Evolutionary conservation across 2,113 vertebrate species (phyloP), one percentile per base, ranked within the genome.

Genomic region (Sinocyclocheilus anophthalmus): DNA sequence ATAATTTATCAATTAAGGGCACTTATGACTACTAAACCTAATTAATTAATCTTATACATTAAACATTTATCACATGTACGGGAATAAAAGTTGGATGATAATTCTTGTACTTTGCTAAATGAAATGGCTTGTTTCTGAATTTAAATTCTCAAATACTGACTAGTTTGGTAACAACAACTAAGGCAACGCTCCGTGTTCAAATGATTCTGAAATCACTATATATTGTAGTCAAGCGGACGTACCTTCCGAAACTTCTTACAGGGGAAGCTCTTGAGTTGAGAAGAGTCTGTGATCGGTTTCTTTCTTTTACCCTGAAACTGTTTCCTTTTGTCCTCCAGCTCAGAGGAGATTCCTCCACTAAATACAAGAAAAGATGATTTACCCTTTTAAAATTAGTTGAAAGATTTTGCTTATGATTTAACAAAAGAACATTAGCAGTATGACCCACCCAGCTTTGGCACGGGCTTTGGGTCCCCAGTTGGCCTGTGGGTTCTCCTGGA

Each of bases 381-480:
- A 73, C 10, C 76, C 39, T 53, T 53, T 83, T 26, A 83, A 22
- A 6, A 42, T 11, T 2, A 30, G 22, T 4, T n/a, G 0, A 18
- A 22, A 48, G 39, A 48, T 24, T 76, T 18, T 50, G 8, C 13
- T 4, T 22, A 37, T n/a, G 18, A 20, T 18, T 85, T 53, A 37
- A 33, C 6, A 14, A n/a, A 33, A 42, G 57, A 12, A 16, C 14
- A 11, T 10, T 2, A 30, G 11, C 5, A 61, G 77, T n/a, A 11
- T 61, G 55, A n/a, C 91, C 92, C 89, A 97, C 97, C 96, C 91
- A 0, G 95, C 88, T 85, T 94, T 96, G 76, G 97, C 97, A 0
- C 95, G 94, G 53, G 97, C 95, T 90, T 97, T 96, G 33, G 97
- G 97, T 1, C 97, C 97, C 97, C 97, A 99, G 90, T 97, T 96